Evolutionary conservation across 1,140 invertebrate species (phyloP).

Genomic region (Hycleus phaleratus): DNA sequence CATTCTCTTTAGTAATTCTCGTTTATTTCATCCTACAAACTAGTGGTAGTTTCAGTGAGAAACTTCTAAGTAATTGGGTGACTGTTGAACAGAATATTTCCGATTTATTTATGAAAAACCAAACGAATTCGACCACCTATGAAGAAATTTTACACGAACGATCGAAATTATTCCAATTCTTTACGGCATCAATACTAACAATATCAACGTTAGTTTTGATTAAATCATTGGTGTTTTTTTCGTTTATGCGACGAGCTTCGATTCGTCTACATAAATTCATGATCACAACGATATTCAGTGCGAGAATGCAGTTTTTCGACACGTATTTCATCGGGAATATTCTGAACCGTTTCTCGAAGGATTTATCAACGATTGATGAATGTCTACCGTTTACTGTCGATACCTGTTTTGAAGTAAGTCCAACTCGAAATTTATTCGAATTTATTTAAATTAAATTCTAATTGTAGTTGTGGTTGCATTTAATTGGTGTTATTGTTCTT

Average conservation of each 20-base stretch:
- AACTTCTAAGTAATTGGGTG: slow-evolving; percentile 17
- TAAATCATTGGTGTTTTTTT: slow-evolving; percentile 39
- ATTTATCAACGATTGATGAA: slow-evolving; percentile 59
- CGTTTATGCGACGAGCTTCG: slow-evolving; percentile 55
- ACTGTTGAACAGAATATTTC: slow-evolving; percentile 7
- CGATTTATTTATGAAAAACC: slow-evolving; percentile 1
- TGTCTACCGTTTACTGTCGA: slow-evolving; percentile 50
- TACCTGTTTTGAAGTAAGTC: slow-evolving; percentile 17
- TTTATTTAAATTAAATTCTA: background rate
- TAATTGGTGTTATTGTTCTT: slow-evolving; percentile 25
- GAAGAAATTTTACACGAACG: background rate
- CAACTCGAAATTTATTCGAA: background rate
- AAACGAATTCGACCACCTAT: background rate
- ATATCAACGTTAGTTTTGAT: slow-evolving; percentile 1
- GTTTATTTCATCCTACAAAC: slow-evolving; percentile 10
- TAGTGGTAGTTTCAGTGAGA: slow-evolving; percentile 10
- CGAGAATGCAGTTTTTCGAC: slow-evolving; percentile 61
- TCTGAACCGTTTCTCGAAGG: slow-evolving; percentile 56
- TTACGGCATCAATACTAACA: slow-evolving; percentile 12
- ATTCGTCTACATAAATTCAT: slow-evolving; percentile 57
- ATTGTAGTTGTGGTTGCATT: slow-evolving; percentile 8
- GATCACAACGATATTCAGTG: slow-evolving; percentile 52
- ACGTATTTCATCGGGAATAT: slow-evolving; percentile 44
- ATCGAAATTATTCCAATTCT: slow-evolving; percentile 8
- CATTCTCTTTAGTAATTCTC: slow-evolving; percentile 3